Evolutionary conservation across 53 echinoderm and acorn worm species (phyloP), one percentile per base, ranked within the genome.

Genomic region (Temnopleurus reevesii): DNA sequence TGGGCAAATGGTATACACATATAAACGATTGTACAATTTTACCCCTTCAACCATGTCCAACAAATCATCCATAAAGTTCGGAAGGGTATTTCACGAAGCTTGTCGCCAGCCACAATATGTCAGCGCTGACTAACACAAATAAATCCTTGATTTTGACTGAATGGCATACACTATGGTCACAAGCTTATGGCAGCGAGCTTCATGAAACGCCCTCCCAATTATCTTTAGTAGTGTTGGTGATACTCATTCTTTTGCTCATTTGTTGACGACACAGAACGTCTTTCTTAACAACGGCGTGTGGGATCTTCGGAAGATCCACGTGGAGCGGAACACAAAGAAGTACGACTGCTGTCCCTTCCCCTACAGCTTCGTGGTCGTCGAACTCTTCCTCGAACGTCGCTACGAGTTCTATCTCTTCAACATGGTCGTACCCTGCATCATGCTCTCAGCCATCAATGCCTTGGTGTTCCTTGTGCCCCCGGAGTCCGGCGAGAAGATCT

Each of bases 401-500:
- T 87, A 87, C 71, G 88, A 87, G 76, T 87, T 86, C 80, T 96
- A 94, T 65, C 61, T 94, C 58, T 76, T 93, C 28, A 96, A 91
- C 76, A 89, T 96, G 31, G 56, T 96, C 12, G 60, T 93, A 21
- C 96, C 96, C 2, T 94, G 94, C 38, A 47, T 91, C 53, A 64
- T 96, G 66, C 77, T 96, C 2, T 89, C 89, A 10, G 77, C 93
- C 54, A 85, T 94, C 27, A 94, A 94, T 46, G 63, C 91, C 34
- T 46, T 91, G 61, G 94, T 96, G 46, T 94, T 94, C 88, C 86
- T 93, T 28, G 86, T 96, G 34, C 96, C 96, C 7, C 89, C 90
- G 2, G 93, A 94, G 79, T 94, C 96, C 19, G 96, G 96, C 28
- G 96, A 96, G 79, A 96, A 94, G 90, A 94, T 96, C 27, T 91